A percentile compares a stretch with the other conserved stretches of the same genome.
phyloP scores from a whole-genome alignment of 2,113 vertebrate species.

The Tragelaphus strepsiceros region DNA sequence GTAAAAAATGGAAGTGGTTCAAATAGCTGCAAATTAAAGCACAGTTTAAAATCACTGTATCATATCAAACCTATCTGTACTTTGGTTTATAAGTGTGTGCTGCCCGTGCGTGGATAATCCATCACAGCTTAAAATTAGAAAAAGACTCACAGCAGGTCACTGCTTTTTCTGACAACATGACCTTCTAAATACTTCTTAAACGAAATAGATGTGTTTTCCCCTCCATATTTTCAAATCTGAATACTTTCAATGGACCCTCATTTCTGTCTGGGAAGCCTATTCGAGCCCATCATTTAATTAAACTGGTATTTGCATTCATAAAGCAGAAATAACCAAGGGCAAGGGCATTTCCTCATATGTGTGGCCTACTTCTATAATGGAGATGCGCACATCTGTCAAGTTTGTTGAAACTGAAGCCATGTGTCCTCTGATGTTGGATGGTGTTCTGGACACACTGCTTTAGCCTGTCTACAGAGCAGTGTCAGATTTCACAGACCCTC shows the following conservation, averaged over 20 bases:
- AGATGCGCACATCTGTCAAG: constrained; percentile 54
- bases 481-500: constrained; percentile 28
- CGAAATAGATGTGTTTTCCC: constrained; percentile 52
- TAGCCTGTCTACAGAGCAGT: neutral
- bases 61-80: constrained; percentile 50
- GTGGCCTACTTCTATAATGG: constrained; percentile 7
- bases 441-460: neutral
- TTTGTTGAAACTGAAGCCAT: neutral
- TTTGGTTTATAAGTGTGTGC: constrained; percentile 46
- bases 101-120: constrained; percentile 30
- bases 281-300: constrained; percentile 59
- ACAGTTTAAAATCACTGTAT: constrained; percentile 66
- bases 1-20: constrained; percentile 72
- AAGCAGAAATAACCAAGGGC: constrained; percentile 50
- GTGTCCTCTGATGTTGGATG: neutral
- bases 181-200: constrained; percentile 59
- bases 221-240: constrained; percentile 17
- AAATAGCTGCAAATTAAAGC: constrained; percentile 74
- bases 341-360: neutral
- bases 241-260: constrained; percentile 11
- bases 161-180: constrained; percentile 42
- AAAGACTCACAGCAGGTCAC: constrained; percentile 40
- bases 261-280: constrained; percentile 43
- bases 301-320: constrained; percentile 53
- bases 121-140: constrained; percentile 57